Percentiles rank a stretch among this genome's conserved stretches.
phyloP scores from a whole-genome alignment of 2,113 vertebrate genomes.

The Patagioenas fasciata region DNA sequence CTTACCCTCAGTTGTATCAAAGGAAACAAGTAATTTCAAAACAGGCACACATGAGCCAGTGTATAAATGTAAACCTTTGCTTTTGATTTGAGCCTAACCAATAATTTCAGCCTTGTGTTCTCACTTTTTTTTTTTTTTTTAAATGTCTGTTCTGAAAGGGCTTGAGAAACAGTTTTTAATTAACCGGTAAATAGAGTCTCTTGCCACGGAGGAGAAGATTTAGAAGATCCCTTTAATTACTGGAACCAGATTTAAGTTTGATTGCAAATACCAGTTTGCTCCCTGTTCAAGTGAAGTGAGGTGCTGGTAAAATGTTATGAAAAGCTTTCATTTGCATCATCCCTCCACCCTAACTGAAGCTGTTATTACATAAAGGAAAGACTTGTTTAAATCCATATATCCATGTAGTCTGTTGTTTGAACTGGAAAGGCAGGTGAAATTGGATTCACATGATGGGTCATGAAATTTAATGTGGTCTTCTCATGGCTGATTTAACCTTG shows the following conservation, averaged over 20 bases:
- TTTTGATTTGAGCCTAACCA: conserved; percentile 22
- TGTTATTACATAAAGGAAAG: not conserved
- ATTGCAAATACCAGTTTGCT: conserved; percentile 69
- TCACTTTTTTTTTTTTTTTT: conserved; percentile 18
- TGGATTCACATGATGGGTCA: conserved; percentile 20
- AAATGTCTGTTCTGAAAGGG: conserved; percentile 50
- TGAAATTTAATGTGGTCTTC: conserved; percentile 33
- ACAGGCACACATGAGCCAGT: not conserved
- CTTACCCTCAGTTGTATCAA: not conserved
- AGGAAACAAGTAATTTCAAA: conserved; percentile 7
- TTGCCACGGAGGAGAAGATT: conserved; percentile 64
- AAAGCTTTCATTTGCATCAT: conserved; percentile 60
- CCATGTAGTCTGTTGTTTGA: conserved; percentile 33
- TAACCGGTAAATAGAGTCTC: conserved; percentile 64
- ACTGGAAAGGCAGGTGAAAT: conserved; percentile 57
- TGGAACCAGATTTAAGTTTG: conserved; percentile 67
- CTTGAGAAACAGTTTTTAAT: conserved; percentile 70
- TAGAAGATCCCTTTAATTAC: conserved; percentile 76
- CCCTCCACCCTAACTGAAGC: not conserved
- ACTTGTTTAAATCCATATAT: conserved; percentile 9
- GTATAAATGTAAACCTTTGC: conserved; percentile 32
- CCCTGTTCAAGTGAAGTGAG: conserved; percentile 1
- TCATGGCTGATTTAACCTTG: conserved; percentile 25
- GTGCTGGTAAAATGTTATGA: not conserved
- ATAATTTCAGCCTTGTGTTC: conserved; percentile 34